Conservation (phyloP, 2,113 vertebrate genomes). For the Monarcha castaneiventris region DNA sequence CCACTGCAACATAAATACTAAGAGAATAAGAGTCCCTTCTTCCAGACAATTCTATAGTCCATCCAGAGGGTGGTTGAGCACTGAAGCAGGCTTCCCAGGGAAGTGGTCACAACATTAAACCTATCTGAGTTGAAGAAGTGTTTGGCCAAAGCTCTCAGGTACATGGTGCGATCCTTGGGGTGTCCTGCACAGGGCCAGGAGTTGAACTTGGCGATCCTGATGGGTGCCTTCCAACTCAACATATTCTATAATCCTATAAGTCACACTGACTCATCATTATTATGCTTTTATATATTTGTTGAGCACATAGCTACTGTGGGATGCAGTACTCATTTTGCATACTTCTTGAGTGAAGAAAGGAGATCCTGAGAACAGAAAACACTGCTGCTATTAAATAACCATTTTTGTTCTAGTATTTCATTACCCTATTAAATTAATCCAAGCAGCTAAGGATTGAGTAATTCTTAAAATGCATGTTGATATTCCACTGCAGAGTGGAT, state of each 20-base stretch:
- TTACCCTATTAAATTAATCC: not conserved
- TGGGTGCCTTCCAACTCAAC: not conserved
- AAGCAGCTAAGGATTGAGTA: not conserved
- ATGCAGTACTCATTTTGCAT: not conserved
- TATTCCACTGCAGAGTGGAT: not conserved
- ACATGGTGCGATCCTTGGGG: not conserved
- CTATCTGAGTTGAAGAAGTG: not conserved
- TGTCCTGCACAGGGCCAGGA: not conserved
- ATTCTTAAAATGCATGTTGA: not conserved
- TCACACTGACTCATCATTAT: not conserved
- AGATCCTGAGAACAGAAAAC: not conserved
- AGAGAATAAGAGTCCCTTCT: not conserved
- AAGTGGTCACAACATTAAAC: not conserved
- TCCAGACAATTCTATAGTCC: not conserved
- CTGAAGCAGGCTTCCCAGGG: not conserved
- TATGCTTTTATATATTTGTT: not conserved
- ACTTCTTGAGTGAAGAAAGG: not conserved
- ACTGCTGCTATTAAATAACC: not conserved
- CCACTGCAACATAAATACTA: not conserved
- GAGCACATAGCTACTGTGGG: not conserved
- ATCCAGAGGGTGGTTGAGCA: not conserved
- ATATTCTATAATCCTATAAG: not conserved
- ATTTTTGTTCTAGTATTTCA: not conserved
- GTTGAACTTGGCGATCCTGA: not conserved
- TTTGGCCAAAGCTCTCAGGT: not conserved